Percentiles rank a stretch among this genome's conserved stretches.
These are phyloP conservation scores for Himantopus leucocephalus DNA, from an alignment of 2,113 vertebrate genomes.

Conservation along the genomic window DNA sequence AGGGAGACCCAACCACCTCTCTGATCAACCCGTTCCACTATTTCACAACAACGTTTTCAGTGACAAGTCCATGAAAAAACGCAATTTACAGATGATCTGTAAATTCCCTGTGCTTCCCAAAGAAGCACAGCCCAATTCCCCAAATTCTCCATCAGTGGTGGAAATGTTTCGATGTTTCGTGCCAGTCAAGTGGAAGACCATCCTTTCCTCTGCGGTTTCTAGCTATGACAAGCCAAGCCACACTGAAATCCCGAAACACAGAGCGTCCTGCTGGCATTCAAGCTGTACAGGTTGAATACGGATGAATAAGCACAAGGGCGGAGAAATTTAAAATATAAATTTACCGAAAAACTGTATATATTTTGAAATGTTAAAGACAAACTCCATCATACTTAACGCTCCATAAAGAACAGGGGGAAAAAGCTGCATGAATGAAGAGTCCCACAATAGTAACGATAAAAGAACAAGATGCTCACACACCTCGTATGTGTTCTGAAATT, in stretches of 20 bases:
- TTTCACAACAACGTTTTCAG: neutral
- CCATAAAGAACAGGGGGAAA: neutral
- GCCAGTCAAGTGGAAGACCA: neutral
- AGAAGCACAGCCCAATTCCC: neutral
- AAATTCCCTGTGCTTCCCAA: neutral
- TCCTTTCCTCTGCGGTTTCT: neutral
- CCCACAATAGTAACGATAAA: neutral
- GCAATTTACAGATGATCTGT: neutral
- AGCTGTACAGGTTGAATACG: neutral
- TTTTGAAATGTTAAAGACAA: neutral
- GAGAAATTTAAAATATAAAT: neutral
- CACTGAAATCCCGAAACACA: neutral
- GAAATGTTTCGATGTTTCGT: neutral
- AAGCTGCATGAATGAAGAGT: neutral
- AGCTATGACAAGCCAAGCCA: neutral
- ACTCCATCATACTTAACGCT: neutral
- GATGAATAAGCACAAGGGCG: neutral
- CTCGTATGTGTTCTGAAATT: neutral
- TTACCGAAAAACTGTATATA: fast-evolving
- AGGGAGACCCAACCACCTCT: neutral
- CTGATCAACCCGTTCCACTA: neutral
- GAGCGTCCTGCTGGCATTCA: neutral
- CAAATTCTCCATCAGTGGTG: neutral
- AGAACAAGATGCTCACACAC: neutral
- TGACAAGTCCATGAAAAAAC: neutral